Percentiles rank a stretch among this genome's conserved stretches.
Conservation (phyloP, 2,113 vertebrate genomes). For the Varanus salvator region DNA sequence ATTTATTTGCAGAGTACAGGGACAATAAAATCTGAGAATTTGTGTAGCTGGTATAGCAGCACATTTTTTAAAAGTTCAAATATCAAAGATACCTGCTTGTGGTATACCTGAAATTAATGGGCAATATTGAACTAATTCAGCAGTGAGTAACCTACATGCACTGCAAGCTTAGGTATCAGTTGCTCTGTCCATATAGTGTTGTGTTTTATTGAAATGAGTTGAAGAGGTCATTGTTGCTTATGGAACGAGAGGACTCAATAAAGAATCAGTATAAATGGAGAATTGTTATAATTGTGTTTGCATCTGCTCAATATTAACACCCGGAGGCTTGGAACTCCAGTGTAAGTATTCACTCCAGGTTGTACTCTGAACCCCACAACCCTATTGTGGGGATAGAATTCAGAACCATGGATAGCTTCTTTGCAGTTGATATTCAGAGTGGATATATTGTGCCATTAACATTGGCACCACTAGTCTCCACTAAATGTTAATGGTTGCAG, state of each 20-base stretch:
- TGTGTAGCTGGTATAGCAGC: neutral
- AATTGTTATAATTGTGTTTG: neutral
- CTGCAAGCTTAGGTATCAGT: neutral
- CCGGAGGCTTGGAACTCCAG: too few species aligned
- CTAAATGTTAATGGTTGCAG: neutral
- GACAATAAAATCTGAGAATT: neutral
- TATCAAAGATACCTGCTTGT: neutral
- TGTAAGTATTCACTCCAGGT: too few species aligned
- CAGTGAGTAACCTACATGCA: neutral
- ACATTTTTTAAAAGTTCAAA: neutral
- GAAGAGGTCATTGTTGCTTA: neutral
- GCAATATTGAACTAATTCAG: neutral
- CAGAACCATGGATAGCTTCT: too few species aligned
- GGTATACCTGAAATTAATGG: neutral
- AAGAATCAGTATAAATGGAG: neutral
- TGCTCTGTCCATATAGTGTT: neutral
- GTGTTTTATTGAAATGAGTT: neutral
- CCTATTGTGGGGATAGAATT: too few species aligned
- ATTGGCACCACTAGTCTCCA: too few species aligned
- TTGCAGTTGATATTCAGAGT: too few species aligned
- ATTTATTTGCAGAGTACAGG: neutral
- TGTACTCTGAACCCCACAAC: too few species aligned
- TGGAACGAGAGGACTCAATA: neutral
- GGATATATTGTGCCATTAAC: too few species aligned
- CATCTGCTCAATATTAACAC: neutral